Conservation (phyloP, 2,888 invertebrate species). For the Kuschelorhynchus macadamiae region DNA sequence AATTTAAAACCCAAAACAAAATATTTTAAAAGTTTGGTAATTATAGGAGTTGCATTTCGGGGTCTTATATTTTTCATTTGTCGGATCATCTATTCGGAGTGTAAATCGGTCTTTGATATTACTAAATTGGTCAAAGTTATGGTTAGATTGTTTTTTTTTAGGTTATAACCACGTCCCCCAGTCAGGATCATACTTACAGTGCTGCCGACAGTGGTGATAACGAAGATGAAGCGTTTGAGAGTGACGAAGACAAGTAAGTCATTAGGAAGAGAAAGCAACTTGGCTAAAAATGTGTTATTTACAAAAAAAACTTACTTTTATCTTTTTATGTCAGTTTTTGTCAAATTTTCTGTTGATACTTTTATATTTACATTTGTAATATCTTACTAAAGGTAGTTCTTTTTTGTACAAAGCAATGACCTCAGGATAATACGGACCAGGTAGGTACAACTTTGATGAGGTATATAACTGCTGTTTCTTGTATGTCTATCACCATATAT, state of each 20-base stretch:
- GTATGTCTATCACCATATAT: no score
- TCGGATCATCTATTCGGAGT: no score
- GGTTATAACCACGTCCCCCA: slow-evolving; percentile 89
- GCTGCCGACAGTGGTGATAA: slow-evolving; percentile 69
- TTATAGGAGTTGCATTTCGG: no score
- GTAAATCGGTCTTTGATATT: no score
- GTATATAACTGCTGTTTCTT: no score
- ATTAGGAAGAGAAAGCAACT: not conserved
- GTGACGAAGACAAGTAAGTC: slow-evolving; percentile 72
- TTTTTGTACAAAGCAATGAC: slow-evolving; percentile 41
- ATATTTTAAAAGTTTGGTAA: no score
- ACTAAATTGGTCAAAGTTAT: no score
- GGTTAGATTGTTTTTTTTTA: slow-evolving; percentile 65
- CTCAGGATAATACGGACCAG: slow-evolving; percentile 42
- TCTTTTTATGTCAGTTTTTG: no score
- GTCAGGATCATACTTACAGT: slow-evolving; percentile 95
- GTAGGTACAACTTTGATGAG: slow-evolving; percentile 25
- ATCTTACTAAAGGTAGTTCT: slow-evolving; percentile 18
- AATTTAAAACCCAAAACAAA: no score
- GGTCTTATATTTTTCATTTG: no score
- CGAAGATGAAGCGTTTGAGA: slow-evolving; percentile 74
- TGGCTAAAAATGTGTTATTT: no score
- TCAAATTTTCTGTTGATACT: not conserved
- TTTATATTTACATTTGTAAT: not conserved
- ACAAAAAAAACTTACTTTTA: no score